Evolutionary conservation across 2,797 vertebrate species (phyloP).

Genomic region (Pseudomugil gertrudae): DNA sequence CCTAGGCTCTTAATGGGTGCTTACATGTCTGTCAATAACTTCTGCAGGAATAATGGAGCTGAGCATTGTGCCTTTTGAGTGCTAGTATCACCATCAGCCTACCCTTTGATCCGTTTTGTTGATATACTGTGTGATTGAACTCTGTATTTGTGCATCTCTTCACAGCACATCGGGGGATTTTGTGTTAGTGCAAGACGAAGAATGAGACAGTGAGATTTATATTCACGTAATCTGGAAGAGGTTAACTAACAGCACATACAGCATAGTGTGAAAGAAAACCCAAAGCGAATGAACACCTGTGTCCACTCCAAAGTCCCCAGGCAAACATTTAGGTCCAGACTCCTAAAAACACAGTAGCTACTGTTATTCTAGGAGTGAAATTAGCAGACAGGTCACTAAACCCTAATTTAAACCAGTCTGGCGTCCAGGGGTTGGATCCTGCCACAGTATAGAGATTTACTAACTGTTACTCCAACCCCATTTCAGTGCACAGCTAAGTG

Average conservation of each 20-base stretch:
- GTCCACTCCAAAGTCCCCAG: slow-evolving; percentile 66
- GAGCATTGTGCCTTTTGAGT: background rate
- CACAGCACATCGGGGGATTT: background rate
- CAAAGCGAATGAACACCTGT: slow-evolving; percentile 65
- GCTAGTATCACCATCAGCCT: background rate
- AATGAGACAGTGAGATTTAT: background rate
- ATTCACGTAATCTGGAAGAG: slow-evolving; percentile 11
- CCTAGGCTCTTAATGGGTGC: background rate
- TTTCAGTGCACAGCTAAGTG: slow-evolving; percentile 21
- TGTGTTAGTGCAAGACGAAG: background rate
- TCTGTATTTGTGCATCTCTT: background rate
- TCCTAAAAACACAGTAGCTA: slow-evolving; percentile 77
- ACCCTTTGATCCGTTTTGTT: background rate
- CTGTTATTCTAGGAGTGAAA: slow-evolving; percentile 78
- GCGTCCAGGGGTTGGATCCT: slow-evolving; percentile 26
- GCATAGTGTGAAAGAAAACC: slow-evolving; percentile 19
- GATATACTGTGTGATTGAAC: background rate
- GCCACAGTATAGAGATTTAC: slow-evolving; percentile 48
- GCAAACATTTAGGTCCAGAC: slow-evolving; percentile 68
- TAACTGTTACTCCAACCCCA: slow-evolving; percentile 29
- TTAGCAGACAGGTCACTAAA: slow-evolving; percentile 54
- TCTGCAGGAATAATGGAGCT: background rate
- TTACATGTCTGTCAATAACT: slow-evolving; percentile 1
- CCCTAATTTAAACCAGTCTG: slow-evolving; percentile 65
- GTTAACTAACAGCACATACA: background rate